Base-by-base conservation (phyloP, 1,140 invertebrate genomes). In the Manduca sexta region DNA sequence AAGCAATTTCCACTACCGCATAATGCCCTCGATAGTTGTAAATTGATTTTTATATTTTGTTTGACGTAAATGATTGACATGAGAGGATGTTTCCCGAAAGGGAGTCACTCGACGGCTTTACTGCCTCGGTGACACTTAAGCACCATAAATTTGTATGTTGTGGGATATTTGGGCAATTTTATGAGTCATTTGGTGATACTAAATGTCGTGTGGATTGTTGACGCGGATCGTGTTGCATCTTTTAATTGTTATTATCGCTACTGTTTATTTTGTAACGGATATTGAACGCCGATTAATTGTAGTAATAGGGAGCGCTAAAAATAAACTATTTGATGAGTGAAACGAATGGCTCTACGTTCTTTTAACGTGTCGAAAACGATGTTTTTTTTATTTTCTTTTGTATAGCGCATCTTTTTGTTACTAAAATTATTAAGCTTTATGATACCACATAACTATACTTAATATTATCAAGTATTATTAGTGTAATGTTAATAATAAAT, bases 21-120 rank as follows among this genome's bases (percentile, higher is more conserved):
- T 79, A 80, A 81, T 80, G 56, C 62, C 57, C 60, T 64, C 59
- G 65, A 76, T 74, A 45, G 61, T 44, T 62, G 64, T 78, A 74
- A 85, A 85, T 85, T 87, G 70, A 78, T 78, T 86, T 85, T 87
- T 83, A 87, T 83, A 81, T 74, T 86, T 86, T 86, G 85, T 87
- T 86, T 87, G 85, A 86, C 85, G 55, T 72, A 69, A 76, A 71
- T 85, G 83, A 87, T 86, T 84, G 83, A 87, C 80, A 78, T 77
- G 75, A 69, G 73, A 80, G 69, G 52, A 43, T 50, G 60, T 64
- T 43, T 42, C 49, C 46, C 43, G 62, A 52, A 54, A 41, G 49
- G 61, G 66, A 67, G 62, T 54, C 43, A 52, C 56, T 60, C 59
- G 69, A 74, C 52, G 62, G 52, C 52, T 83, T 84, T 83, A 83